Evolutionary conservation across 1,140 invertebrate genomes (phyloP), one percentile per base, ranked within the genome.

Genomic region (Holotrichia oblita): DNA sequence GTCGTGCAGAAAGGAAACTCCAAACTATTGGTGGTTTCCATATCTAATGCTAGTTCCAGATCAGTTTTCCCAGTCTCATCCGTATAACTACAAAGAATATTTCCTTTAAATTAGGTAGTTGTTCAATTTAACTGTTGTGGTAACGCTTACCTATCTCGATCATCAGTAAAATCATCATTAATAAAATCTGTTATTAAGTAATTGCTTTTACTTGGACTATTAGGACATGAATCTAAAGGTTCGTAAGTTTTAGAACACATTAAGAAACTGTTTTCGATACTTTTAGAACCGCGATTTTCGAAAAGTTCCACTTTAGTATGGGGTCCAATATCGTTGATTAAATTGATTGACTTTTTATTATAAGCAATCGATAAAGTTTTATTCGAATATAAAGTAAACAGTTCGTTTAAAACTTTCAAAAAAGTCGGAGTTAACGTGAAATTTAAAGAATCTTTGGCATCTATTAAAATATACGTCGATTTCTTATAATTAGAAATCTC

Each of bases 391-490:
- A 90, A 87, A 0, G 86, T 89, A 0, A 89, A 82, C 0, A 95
- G 86, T 78, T 92, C 90, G 61, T 90, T 89, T 6, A 94, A 82
- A 0, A 91, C 89, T 81, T 89, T 87, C 22, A 93, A 87, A 3
- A 89, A 89, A 9, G 89, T 88, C 2, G 90, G 92, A 0, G 93
- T 94, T n/a, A 95, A 76, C 3, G 93, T 94, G 4, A 95, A 82
- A 81, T 93, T 91, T 4, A 96, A 85, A 42, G 89, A 86, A 73
- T 94, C 92, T 77, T 91, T 89, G 0, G 92, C 90, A 79, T 93
- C 91, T 7, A 95, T 81, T 17, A 93, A 87, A 7, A 95, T 81
- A 83, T 95, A 94, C 0, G 90, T 91, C 20, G 93, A 93, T 41
- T 89, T 85, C 76, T 89, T 87, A 77, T 88, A 86, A 22, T 79